Evolutionary conservation across 2,113 vertebrate species (phyloP).

Genomic region (Hyperoodon ampullatus): DNA sequence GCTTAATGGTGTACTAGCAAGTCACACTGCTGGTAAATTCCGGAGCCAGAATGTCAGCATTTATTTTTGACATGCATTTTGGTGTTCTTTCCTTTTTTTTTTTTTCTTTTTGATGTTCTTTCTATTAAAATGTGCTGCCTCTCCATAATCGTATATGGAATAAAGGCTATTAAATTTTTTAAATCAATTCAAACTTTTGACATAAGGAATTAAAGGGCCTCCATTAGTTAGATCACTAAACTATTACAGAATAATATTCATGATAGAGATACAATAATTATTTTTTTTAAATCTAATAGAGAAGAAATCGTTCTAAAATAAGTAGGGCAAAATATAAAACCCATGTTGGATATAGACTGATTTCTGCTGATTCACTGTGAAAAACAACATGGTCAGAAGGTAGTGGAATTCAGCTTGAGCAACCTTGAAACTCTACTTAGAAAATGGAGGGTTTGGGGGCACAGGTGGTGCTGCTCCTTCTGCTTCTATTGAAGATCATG

Average conservation of each 20-base stretch:
- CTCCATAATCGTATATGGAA: neutral
- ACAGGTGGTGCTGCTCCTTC: conserved; percentile 5
- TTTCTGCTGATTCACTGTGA: neutral
- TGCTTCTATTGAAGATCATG: conserved; percentile 29
- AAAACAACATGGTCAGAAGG: neutral
- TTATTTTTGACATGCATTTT: neutral
- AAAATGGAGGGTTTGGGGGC: neutral
- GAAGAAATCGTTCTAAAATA: neutral
- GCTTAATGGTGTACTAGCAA: neutral
- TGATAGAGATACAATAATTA: neutral
- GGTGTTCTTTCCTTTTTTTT: neutral
- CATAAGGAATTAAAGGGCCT: neutral
- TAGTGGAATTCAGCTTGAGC: neutral
- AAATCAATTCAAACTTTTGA: conserved; percentile 14
- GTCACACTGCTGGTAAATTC: neutral
- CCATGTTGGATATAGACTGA: neutral
- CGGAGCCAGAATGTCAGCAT: neutral
- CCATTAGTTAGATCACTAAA: neutral
- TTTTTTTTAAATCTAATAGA: neutral
- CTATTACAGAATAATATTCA: neutral
- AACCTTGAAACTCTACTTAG: neutral
- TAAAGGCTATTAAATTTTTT: neutral
- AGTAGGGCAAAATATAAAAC: neutral
- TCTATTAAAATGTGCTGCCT: neutral
- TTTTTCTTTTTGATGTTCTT: neutral